Evolutionary conservation across 1,140 invertebrate genomes (phyloP), one percentile per base, ranked within the genome.

Genomic region (Sitophilus oryzae): DNA sequence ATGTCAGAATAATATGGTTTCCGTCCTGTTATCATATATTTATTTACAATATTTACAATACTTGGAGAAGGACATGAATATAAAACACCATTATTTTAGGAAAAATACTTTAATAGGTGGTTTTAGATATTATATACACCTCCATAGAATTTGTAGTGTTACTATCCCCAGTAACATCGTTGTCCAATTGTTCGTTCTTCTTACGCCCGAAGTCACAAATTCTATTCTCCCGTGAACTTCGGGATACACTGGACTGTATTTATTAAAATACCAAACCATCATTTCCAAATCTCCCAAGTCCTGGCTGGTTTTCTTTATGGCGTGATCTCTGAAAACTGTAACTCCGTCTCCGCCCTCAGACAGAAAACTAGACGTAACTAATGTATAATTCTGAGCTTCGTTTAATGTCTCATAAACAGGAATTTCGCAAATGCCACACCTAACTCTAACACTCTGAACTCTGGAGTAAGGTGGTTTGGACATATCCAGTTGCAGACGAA

Each of bases 401-500:
- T 70, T 58, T 15, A 83, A 59, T 8, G 64, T 55, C 9, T 59
- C 67, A 47, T 77, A 75, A 1, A 57, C 52, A 3, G 76, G 71
- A 3, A 83, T 71, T 10, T 50, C 62, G 60, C 81, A 84, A 5
- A 70, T 60, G 3, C 57, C 70, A 63, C 81, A 82, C 0, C 76
- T 60, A 0, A 74, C 77, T 63, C 74, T 67, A 1, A 75, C 76
- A n/a, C 68, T 67, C 2, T 75, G 63, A 2, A 83, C 70, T 16
- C 79, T 67, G 0, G 70, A 68, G 9, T 77, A 78, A 0, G 67
- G 56, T 0, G 68, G 69, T 59, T 72, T 70, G 4, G 71, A 63
- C 58, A 78, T 72, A 65, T 84, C 73, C 57, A 79, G 81, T 4
- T 64, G 63, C 0, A 80, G 75, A 42, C 73, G 65, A n/a, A 83